phyloP scores from a whole-genome alignment of 2,888 invertebrate species.

The Polydrusus pterygomalis region DNA sequence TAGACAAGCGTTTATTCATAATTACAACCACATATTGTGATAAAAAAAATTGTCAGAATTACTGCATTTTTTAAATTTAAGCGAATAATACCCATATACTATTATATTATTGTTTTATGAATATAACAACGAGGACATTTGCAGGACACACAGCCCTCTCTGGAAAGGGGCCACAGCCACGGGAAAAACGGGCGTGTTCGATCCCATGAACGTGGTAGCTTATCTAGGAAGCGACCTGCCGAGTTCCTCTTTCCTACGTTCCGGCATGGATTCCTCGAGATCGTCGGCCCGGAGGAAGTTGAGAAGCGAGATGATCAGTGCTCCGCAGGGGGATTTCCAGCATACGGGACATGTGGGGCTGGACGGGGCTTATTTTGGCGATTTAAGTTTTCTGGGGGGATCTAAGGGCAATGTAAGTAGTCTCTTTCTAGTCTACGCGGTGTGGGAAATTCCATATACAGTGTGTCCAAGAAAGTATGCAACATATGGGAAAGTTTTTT shows the following conservation, averaged over 20 bases:
- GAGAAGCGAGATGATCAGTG: constrained; percentile 94
- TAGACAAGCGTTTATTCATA: too few relatives aligned
- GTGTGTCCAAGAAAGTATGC: too few relatives aligned
- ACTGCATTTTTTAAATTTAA: too few relatives aligned
- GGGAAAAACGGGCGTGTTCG: constrained; percentile 95
- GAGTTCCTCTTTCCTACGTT: constrained; percentile 71
- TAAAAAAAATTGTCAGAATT: too few relatives aligned
- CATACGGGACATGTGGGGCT: constrained; percentile 97
- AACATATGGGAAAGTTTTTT: too few relatives aligned
- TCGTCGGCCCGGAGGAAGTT: constrained; percentile 79
- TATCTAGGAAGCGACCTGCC: constrained; percentile 87
- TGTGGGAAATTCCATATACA: too few relatives aligned
- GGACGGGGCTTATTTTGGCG: constrained; percentile 98
- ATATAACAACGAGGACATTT: constrained; percentile 48
- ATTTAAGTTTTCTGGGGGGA: constrained; percentile 85
- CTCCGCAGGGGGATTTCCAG: constrained; percentile 96
- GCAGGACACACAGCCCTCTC: constrained; percentile 77
- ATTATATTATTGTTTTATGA: too few relatives aligned
- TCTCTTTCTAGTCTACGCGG: too few relatives aligned
- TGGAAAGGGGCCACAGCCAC: constrained; percentile 95
- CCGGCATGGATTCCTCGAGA: constrained; percentile 77
- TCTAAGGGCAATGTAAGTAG: constrained; percentile 70
- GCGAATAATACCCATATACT: too few relatives aligned
- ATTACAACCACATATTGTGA: too few relatives aligned
- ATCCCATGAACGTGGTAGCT: constrained; percentile 91